Percentiles rank a stretch among this genome's conserved stretches.
These are phyloP conservation scores for Clarias magur DNA, from an alignment of 2,113 vertebrate genomes.

Conservation along the genomic window DNA sequence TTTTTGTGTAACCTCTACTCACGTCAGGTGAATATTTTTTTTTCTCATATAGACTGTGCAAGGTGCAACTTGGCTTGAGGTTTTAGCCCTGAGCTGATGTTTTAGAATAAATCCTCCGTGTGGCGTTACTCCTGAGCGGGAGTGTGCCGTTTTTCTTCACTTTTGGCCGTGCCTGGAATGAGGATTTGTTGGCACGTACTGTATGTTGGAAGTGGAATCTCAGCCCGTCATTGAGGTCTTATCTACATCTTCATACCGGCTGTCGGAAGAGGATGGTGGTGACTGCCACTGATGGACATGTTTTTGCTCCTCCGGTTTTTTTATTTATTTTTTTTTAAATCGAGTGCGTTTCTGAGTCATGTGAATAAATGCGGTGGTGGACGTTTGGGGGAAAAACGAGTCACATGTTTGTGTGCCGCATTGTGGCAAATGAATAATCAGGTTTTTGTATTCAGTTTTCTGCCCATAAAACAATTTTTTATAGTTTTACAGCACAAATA, in stretches of 20 bases:
- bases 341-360: background rate
- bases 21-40: background rate
- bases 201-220: background rate
- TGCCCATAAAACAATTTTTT: background rate
- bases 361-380: background rate
- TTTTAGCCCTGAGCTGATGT: background rate
- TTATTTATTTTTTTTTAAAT: background rate
- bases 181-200: background rate
- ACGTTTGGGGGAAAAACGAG: background rate
- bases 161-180: background rate
- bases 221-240: background rate
- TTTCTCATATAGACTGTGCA: too few species aligned
- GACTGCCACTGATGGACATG: conserved; percentile 5
- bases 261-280: conserved; percentile 7
- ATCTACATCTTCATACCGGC: background rate
- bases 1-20: too few species aligned
- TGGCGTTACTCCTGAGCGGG: background rate
- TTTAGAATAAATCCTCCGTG: background rate
- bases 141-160: background rate
- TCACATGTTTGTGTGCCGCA: background rate
- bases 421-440: background rate
- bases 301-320: background rate
- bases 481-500: background rate
- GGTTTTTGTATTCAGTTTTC: background rate
- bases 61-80: background rate